Evolutionary conservation across 2,888 invertebrate species (phyloP), one percentile per base, ranked within the genome.

Genomic region (Patella ulyssiponensis): DNA sequence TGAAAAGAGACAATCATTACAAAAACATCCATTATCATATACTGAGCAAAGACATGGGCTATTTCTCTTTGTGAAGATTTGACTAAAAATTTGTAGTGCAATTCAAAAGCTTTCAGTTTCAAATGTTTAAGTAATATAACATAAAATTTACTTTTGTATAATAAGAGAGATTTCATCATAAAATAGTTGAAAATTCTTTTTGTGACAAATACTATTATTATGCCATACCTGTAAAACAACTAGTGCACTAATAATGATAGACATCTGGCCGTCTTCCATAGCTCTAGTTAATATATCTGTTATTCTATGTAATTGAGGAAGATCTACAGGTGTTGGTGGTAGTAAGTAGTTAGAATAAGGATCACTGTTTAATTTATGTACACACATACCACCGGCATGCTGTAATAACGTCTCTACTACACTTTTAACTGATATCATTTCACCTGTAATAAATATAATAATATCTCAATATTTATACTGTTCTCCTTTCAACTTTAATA

Each of bases 321-420:
- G 79, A 78, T 91, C 90, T 23, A 87, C 82, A 7, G 88, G 86
- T 71, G 85, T 84, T 82, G 86, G 85, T 74, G 88, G 78, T 17
- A 88, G 77, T 23, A 64, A 23, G 17, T 9, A 64, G 23, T 20
- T 23, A 23, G 64, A 23, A 64, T 64, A 64, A 9, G 64, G 64
- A 77, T 90, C 89, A 75, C 84, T 86, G 79, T 87, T 87, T 71
- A 91, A 83, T 80, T 90, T 89, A 79, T 91, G 91, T 15, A 90
- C 82, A 79, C 91, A 91, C 88, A 90, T 89, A 79, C 88, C 88
- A 33, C 90, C 90, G 0, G 91, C 89, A 81, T 91, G 90, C 69
- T 90, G 90, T 69, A 91, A 81, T 44, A 91, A 80, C 11, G 83
- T 80, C 20, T 85, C 82, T 17, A 90, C 86, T 27, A 90, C 90